Base-by-base conservation (phyloP, 1,140 invertebrate genomes). In the Drosophila quadrilineata region DNA sequence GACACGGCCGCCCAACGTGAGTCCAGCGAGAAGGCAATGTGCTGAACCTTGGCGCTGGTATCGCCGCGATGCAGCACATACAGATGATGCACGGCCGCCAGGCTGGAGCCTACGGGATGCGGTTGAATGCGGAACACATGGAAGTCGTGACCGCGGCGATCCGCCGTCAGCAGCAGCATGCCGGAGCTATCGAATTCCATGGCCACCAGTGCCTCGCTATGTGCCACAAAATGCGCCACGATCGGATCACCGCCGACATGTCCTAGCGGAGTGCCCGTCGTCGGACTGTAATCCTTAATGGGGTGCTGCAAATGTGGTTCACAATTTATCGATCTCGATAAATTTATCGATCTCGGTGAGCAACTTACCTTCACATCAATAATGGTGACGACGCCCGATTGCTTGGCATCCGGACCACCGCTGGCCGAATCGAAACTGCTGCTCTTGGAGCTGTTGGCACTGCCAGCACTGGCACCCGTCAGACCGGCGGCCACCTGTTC, bases 1-100 rank as follows among this genome's bases (percentile, higher is more conserved):
- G 96, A 97, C 0, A 99, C 94, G 9, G 97, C 95, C 6, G 97
- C 94, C 98, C 98, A 99, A 43, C 98, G 94, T 33, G 96, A 97
- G 90, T 99, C 98, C 57, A 94, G 91, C 6, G 97, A 97, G 89
- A 97, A 95, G 43, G 94, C 92, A 89, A 98, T 96, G 82, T 98
- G 95, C 91, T 97, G 93, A 40, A 96, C 95, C 91, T 95, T 94
- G 50, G 95, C 95, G 31, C 94, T 95, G 0, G 95, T 96, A 69
- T 96, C 95, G 17, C 95, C 95, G 5, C 98, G 93, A 89, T 99
- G 96, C 29, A 99, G 91, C 22, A 98, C 95, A 89, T 99, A 99
- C 9, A 99, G 91, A 91, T 99, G 98, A 90, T 99, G 98, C 16
- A 99, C 97, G 2, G 97, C 95, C 4, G 96, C 95, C 35, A 98